Conservation (phyloP, 2,888 invertebrate species). For the Neuroscelio doddi region DNA sequence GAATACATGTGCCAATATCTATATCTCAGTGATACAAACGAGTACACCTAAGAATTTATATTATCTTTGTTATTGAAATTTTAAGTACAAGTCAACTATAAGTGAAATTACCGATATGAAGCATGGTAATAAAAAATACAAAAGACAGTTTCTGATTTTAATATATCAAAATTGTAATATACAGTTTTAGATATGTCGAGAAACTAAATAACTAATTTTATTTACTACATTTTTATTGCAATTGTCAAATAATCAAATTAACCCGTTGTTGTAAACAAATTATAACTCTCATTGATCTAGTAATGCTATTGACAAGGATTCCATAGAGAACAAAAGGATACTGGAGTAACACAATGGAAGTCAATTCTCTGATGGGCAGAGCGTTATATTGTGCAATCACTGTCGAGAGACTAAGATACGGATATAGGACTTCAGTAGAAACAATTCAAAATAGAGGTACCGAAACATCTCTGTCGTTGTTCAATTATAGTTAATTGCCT, state of each 20-base stretch:
- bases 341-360: background rate
- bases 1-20: constrained; percentile 26
- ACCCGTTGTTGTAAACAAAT: too few species aligned
- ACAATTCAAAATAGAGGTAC: constrained; percentile 30
- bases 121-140: too few species aligned
- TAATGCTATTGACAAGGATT: background rate
- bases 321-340: constrained; percentile 2
- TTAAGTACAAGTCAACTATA: constrained; percentile 10
- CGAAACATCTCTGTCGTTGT: constrained; percentile 51
- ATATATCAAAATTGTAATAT: too few species aligned
- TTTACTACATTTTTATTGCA: too few species aligned
- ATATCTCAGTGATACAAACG: constrained; percentile 16
- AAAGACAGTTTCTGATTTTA: too few species aligned
- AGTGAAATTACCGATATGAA: constrained; percentile 4
- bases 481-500: constrained; percentile 62
- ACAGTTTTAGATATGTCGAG: too few species aligned
- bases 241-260: too few species aligned
- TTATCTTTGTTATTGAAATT: constrained; percentile 51
- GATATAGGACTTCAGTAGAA: background rate
- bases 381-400: constrained; percentile 12
- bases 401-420: constrained; percentile 7
- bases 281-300: background rate
- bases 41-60: constrained; percentile 54
- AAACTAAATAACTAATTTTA: too few species aligned
- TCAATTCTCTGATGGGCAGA: constrained; percentile 12